These are phyloP conservation scores for Ips typographus DNA, from an alignment of 1,140 invertebrate species.

Conservation along the genomic window DNA sequence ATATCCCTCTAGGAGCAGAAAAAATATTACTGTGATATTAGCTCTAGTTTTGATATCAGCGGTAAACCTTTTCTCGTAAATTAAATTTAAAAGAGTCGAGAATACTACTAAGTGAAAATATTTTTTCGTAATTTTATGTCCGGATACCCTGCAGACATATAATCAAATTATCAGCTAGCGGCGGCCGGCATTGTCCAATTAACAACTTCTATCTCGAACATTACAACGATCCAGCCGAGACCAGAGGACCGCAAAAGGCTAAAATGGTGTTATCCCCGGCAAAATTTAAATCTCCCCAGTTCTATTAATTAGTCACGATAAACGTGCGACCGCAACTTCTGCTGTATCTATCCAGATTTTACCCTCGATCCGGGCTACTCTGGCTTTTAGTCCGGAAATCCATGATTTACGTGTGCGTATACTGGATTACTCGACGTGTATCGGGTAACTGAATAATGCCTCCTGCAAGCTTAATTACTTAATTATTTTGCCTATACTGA, in stretches of 20 bases:
- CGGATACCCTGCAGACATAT: background rate
- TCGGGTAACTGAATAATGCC: background rate
- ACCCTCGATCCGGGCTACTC: conserved; percentile 1
- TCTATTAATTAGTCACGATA: conserved; percentile 27
- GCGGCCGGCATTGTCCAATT: conserved; percentile 17
- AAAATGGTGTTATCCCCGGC: conserved; percentile 23
- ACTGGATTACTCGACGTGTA: conserved; percentile 9
- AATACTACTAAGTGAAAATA: background rate
- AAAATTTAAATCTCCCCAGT: conserved; percentile 29
- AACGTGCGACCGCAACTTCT: conserved; percentile 21
- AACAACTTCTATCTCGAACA: conserved; percentile 22
- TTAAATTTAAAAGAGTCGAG: too few relatives aligned
- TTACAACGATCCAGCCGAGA: conserved; percentile 25
- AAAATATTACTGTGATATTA: too few relatives aligned
- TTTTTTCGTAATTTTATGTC: background rate
- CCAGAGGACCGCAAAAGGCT: conserved; percentile 25
- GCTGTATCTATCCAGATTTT: conserved; percentile 14
- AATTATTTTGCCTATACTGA: background rate
- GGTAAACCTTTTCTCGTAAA: too few relatives aligned
- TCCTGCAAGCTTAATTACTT: background rate
- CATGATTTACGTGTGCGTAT: conserved; percentile 22
- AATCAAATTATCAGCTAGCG: conserved; percentile 11
- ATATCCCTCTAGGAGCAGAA: too few relatives aligned
- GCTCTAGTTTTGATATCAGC: too few relatives aligned
- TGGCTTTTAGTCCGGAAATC: conserved; percentile 6